Base-by-base conservation (phyloP, 2,888 invertebrate species). In the Sturmia bella region DNA sequence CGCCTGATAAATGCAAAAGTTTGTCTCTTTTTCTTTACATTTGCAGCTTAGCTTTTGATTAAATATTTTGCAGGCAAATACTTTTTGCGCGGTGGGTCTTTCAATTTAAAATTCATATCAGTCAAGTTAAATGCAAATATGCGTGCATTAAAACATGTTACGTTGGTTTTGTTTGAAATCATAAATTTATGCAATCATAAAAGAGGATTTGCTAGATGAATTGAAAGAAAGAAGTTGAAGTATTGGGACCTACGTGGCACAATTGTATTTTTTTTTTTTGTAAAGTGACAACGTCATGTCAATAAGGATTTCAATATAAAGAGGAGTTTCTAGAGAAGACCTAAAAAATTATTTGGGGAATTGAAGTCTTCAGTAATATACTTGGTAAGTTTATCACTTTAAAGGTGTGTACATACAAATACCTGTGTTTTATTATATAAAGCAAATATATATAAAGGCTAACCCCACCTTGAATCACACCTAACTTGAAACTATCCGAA, bases 91-190 rank as follows among this genome's bases (percentile, higher is more conserved):
- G 81, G 75, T 66, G 78, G 81, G 81, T 82, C 78, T 59, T 64
- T 59, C 74, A 77, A 70, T 78, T 82, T 73, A 64, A 74, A 74
- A 82, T 82, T 74, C 81, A 78, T 70, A 82, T 77, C 77, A 82
- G 74, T 39, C 54, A 74, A 74, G 52, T 70, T 43, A 37, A 66
- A 82, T 82, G 78, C 57, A 82, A 82, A 82, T 78, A 77, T 56
- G 48, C 27, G n/a, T 56, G 32, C 15, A 41, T n/a, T 54, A 15
- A 45, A 56, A 56, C 5, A 48, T 24, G 45, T 13, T 64, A 39
- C 17, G 13, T 9, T 45, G 24, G 37, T 39, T 5, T 48, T 9
- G 41, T 68, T 45, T 11, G 48, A 43, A 76, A 50, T 54, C 32
- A 52, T 37, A 69, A 61, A 24, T 54, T 9, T 61, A 54, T 61